Evolutionary conservation across 2,113 vertebrate species (phyloP).

Genomic region (Acanthisitta chloris): DNA sequence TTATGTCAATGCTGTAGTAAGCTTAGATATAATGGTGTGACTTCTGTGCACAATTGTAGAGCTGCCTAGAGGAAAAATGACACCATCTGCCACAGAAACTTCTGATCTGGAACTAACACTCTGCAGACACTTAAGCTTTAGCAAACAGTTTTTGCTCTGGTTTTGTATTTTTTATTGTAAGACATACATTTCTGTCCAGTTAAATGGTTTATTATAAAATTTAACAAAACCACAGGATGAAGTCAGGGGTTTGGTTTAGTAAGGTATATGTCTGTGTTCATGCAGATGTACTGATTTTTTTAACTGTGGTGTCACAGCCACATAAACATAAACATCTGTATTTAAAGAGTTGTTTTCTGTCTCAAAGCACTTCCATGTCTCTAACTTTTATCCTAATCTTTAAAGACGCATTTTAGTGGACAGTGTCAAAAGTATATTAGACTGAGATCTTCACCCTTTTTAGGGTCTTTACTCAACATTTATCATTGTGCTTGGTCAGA

Average conservation of each 20-base stretch:
- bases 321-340: not conserved
- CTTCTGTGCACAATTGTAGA: not conserved
- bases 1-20: not conserved
- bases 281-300: not conserved
- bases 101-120: not conserved
- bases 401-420: not conserved
- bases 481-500: not conserved
- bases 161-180: not conserved
- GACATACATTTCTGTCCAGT: not conserved
- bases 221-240: not conserved
- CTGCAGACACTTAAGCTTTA: not conserved
- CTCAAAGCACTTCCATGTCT: not conserved
- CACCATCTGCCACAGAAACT: slow-evolving; percentile 16
- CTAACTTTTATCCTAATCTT: not conserved
- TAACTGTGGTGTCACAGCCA: not conserved
- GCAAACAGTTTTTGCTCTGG: not conserved
- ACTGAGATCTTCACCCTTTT: not conserved
- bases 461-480: not conserved
- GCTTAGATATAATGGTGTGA: not conserved
- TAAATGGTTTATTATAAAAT: not conserved
- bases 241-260: not conserved
- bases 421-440: not conserved
- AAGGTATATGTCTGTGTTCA: rapidly evolving
- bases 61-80: slow-evolving; percentile 12
- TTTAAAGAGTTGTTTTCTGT: not conserved